Evolutionary conservation across 2,888 invertebrate species (phyloP), one percentile per base, ranked within the genome.

Genomic region (Drosophila kambysellisi): DNA sequence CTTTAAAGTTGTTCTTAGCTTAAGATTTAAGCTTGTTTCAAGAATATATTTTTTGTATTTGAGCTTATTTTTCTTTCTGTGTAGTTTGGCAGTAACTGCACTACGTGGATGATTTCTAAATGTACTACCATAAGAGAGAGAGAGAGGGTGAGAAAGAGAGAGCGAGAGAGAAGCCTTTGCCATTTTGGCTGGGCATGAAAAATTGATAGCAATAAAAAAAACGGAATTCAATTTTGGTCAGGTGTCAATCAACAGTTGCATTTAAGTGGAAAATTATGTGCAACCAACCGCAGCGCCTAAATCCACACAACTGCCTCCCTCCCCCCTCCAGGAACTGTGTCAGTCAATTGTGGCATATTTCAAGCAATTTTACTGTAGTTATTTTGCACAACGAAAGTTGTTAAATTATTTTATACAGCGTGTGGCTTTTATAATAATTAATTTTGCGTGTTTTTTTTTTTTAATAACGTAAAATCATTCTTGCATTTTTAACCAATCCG

Each of bases 191-290:
- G 81, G 60, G 61, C 63, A 72, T 82, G 69, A 79, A 70, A 84
- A 84, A 68, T 74, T 70, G 70, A 82, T 79, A 74, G 81, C 76
- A 70, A 50, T 62, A 56, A 64, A 39, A 60, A 67, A 79, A 74
- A 76, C 63, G 70, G 77, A 83, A 85, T 89, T 83, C 82, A 82
- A 82, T 85, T 88, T 74, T 32, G 74, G 82, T 81, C 82, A 82
- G 82, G 82, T 86, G 85, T 83, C 85, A 88, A 88, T 88, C 88
- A 88, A 68, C 77, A 77, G 86, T 75, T 85, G 86, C 88, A 88
- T 77, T 85, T 88, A 77, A 85, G 86, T 85, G 82, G 73, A 88
- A 85, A 83, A 80, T 77, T 74, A 86, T 85, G 81, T 88, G 88
- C 70, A 79, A 53, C 54, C 63, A 32, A 57, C 61, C 70, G 52